Conservation (phyloP, 2,113 vertebrate genomes). For the Sisor rabdophorus region DNA sequence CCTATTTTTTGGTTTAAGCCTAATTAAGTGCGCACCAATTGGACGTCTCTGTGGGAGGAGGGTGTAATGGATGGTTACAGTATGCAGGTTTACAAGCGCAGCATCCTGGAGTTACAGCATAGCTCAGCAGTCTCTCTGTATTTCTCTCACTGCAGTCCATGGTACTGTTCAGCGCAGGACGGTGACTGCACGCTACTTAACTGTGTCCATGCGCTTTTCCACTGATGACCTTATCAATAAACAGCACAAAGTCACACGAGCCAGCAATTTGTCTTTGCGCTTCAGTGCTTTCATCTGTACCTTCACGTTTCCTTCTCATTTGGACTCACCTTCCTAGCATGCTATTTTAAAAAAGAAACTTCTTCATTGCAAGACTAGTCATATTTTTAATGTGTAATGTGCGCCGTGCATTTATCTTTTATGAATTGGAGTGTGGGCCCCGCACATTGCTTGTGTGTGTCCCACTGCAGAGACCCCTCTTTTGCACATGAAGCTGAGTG, state of each 20-base stretch:
- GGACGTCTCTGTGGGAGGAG: conserved; percentile 11
- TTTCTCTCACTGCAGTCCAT: conserved; percentile 59
- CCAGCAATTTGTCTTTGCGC: conserved; percentile 42
- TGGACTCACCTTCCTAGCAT: conserved; percentile 3
- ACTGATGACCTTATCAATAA: conserved; percentile 70
- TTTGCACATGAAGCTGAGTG: conserved; percentile 36
- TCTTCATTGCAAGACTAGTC: not conserved
- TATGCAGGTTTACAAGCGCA: conserved; percentile 13
- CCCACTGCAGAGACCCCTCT: conserved; percentile 44
- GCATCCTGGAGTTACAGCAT: conserved; percentile 44
- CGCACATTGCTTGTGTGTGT: conserved; percentile 16
- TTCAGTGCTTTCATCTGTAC: conserved; percentile 8
- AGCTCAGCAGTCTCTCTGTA: conserved; percentile 35
- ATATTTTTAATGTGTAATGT: not conserved
- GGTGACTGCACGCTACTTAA: conserved; percentile 53
- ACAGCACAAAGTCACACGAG: conserved; percentile 63
- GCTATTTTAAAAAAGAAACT: not conserved
- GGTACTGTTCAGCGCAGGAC: conserved; percentile 49
- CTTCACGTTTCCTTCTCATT: conserved; percentile 19
- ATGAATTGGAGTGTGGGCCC: not conserved
- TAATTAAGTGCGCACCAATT: conserved; percentile 17
- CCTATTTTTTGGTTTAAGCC: not conserved
- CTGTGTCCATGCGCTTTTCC: conserved; percentile 55
- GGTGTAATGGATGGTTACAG: conserved; percentile 10
- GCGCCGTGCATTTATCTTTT: not conserved